These are phyloP conservation scores for Thamnophis sirtalis DNA, from an alignment of 2,113 vertebrate species.

Conservation along the genomic window DNA sequence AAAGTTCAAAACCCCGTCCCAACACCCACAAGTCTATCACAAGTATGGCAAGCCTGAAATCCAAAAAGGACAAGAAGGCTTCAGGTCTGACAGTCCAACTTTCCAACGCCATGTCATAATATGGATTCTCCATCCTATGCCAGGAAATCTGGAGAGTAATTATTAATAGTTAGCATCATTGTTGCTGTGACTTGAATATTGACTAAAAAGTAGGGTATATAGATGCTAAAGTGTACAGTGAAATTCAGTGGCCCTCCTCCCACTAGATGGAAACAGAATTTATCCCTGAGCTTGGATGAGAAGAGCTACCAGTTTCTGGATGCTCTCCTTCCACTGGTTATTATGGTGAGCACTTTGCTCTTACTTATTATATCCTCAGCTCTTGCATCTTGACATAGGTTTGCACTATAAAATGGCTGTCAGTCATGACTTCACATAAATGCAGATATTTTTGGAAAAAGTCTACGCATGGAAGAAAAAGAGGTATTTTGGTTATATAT, in stretches of 20 bases:
- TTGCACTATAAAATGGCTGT: accelerated
- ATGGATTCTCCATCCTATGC: no score
- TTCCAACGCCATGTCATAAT: neutral
- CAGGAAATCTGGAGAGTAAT: neutral
- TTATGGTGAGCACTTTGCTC: neutral
- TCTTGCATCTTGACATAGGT: neutral
- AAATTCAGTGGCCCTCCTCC: neutral
- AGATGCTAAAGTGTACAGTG: neutral
- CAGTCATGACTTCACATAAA: accelerated
- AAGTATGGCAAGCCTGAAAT: no score
- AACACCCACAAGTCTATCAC: no score
- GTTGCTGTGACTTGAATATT: neutral
- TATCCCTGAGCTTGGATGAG: neutral
- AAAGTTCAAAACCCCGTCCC: no score
- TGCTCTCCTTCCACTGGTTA: neutral
- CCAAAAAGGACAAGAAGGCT: no score
- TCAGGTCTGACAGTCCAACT: neutral
- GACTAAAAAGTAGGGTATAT: neutral
- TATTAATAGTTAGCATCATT: neutral
- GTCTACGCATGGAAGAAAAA: neutral
- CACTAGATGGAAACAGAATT: neutral
- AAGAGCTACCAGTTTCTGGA: neutral
- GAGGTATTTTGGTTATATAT: neutral
- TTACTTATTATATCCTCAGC: neutral
- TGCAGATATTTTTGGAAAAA: neutral